phyloP scores from a whole-genome alignment of 2,113 vertebrate genomes.

The Plectropomus leopardus region DNA sequence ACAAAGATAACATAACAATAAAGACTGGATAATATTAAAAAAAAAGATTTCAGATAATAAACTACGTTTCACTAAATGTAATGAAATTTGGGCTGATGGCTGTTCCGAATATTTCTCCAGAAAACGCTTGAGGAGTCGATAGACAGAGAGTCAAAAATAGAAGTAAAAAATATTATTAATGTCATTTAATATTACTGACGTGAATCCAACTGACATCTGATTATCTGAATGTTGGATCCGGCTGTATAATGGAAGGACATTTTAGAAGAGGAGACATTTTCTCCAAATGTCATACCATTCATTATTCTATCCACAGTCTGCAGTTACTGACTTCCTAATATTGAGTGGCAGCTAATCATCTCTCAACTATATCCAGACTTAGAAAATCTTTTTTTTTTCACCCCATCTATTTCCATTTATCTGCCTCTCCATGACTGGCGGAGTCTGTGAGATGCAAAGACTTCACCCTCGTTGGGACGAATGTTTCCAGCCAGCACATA shows the following conservation, averaged over 20 bases:
- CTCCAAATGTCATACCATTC: conserved; percentile 52
- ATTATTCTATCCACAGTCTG: conserved; percentile 48
- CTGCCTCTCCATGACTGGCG: not conserved
- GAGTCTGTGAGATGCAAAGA: not conserved
- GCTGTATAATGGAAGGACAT: conserved; percentile 31
- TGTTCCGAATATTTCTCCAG: not conserved
- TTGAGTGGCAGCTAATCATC: conserved; percentile 50
- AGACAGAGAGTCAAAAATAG: not conserved
- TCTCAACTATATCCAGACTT: conserved; percentile 26
- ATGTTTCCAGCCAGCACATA: not conserved
- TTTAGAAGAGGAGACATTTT: conserved; percentile 50
- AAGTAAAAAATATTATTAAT: conserved; percentile 14
- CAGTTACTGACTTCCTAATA: conserved; percentile 35
- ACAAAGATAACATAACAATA: not conserved
- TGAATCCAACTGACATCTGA: conserved; percentile 27
- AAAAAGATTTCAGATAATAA: not conserved
- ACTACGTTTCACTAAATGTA: conserved; percentile 2
- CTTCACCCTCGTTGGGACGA: not conserved
- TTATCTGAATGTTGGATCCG: conserved; percentile 24
- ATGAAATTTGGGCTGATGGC: not conserved
- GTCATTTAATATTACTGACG: conserved; percentile 5
- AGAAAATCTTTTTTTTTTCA: not conserved
- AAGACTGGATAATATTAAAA: not conserved
- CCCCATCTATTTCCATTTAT: not conserved
- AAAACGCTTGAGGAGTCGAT: not conserved